Evolutionary conservation across 2,888 invertebrate species (phyloP).

Genomic region (Ornithoptera alexandrae): DNA sequence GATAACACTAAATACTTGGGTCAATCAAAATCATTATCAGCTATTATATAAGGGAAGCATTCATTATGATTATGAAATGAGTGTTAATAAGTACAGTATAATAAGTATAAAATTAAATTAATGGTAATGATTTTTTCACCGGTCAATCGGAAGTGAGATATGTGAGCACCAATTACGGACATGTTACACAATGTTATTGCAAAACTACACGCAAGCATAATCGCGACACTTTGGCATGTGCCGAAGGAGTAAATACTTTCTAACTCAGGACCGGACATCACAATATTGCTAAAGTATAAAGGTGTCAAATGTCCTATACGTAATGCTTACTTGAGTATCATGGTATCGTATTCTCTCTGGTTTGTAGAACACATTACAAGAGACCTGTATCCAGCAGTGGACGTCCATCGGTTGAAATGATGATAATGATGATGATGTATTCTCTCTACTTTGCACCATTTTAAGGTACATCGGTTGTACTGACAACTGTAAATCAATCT

Average conservation of each 20-base stretch:
- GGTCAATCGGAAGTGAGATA: conserved; percentile 71
- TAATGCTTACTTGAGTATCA: conserved; percentile 15
- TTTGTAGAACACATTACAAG: too few species aligned
- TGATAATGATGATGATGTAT: background rate
- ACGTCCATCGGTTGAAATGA: too few species aligned
- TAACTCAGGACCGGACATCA: conserved; percentile 47
- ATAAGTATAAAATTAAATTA: background rate
- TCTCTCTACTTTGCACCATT: too few species aligned
- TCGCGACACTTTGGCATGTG: conserved; percentile 61
- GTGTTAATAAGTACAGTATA: background rate
- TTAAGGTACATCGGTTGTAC: too few species aligned
- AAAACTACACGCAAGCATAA: conserved; percentile 39
- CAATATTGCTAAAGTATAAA: conserved; percentile 36
- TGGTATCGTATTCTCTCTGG: background rate
- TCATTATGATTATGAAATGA: too few species aligned
- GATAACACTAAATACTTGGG: too few species aligned
- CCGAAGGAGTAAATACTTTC: conserved; percentile 61
- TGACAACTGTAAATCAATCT: too few species aligned
- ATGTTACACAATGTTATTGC: conserved; percentile 64
- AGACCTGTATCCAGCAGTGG: too few species aligned
- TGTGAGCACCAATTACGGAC: conserved; percentile 57
- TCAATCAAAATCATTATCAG: too few species aligned
- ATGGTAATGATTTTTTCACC: conserved; percentile 31
- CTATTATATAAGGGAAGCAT: too few species aligned
- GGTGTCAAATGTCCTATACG: conserved; percentile 30